phyloP scores from a whole-genome alignment of 2,797 vertebrate genomes.

The Centroberyx gerrardi region DNA sequence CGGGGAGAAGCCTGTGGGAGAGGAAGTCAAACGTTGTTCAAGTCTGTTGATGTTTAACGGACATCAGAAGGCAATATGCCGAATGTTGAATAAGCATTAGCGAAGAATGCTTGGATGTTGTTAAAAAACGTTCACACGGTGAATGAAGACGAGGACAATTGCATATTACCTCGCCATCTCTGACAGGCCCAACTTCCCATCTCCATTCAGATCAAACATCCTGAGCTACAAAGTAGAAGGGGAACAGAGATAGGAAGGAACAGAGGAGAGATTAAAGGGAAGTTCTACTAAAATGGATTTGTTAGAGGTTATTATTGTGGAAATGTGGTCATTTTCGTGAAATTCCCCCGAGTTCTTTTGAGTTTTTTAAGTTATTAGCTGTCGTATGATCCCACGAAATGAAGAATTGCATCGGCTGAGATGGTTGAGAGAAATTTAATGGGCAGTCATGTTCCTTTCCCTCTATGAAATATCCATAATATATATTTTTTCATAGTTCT shows the following conservation, averaged over 20 bases:
- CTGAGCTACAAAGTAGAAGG: slow-evolving; percentile 87
- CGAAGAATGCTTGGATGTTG: neutral
- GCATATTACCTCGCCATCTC: slow-evolving; percentile 95
- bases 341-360: too few relatives aligned
- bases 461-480: neutral
- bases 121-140: slow-evolving; percentile 36
- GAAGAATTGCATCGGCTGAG: neutral
- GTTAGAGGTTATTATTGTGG: too few relatives aligned
- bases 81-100: neutral
- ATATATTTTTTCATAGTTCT: too few relatives aligned
- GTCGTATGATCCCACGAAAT: slow-evolving; percentile 4
- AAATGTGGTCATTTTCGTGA: too few relatives aligned
- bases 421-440: slow-evolving; percentile 3
- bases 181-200: slow-evolving; percentile 95
- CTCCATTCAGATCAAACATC: slow-evolving; percentile 98
- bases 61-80: slow-evolving; percentile 23
- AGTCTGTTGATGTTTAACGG: slow-evolving; percentile 20
- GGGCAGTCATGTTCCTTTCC: neutral
- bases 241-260: slow-evolving; percentile 78
- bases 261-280: slow-evolving; percentile 77
- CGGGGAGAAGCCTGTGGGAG: slow-evolving; percentile 88
- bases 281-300: neutral
- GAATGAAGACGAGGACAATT: slow-evolving; percentile 45
- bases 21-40: slow-evolving; percentile 45
- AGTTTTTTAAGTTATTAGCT: slow-evolving; percentile 7